Percentiles rank a stretch among this genome's conserved stretches.
Conservation (phyloP, 2,888 invertebrate species). For the Limulus polyphemus region DNA sequence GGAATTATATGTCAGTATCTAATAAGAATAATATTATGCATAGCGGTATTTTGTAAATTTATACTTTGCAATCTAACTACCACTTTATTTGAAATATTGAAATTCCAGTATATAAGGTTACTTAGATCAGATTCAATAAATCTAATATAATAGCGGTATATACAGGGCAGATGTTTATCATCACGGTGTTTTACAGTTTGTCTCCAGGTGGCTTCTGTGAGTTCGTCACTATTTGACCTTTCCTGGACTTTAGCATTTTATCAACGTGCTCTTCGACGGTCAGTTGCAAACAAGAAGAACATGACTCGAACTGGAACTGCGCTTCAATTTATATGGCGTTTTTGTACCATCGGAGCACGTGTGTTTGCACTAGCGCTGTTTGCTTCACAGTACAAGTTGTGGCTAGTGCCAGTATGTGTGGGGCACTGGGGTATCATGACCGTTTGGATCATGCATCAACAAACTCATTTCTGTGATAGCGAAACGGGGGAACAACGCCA, state of each 20-base stretch:
- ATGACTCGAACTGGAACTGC: conserved; percentile 31
- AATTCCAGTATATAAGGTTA: too few species aligned
- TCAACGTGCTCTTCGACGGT: conserved; percentile 29
- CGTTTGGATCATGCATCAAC: conserved; percentile 29
- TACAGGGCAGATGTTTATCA: too few species aligned
- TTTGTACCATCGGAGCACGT: conserved; percentile 37
- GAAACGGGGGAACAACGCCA: conserved; percentile 27
- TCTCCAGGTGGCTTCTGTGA: conserved; percentile 28
- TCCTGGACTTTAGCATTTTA: conserved; percentile 32
- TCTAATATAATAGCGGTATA: too few species aligned
- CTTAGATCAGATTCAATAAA: too few species aligned
- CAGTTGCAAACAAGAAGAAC: conserved; percentile 31
- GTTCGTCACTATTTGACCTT: conserved; percentile 28
- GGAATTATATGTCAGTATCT: too few species aligned
- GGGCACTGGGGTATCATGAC: conserved; percentile 29
- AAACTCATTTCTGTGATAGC: conserved; percentile 33
- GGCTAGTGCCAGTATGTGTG: conserved; percentile 26
- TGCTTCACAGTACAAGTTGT: conserved; percentile 33
- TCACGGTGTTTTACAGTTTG: conserved; percentile 11
- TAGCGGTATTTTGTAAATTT: too few species aligned
- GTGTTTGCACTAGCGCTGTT: conserved; percentile 39
- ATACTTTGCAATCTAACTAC: too few species aligned
- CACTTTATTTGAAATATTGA: too few species aligned
- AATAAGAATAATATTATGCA: too few species aligned
- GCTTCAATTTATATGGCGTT: conserved; percentile 38